Evolutionary conservation across 2,113 vertebrate genomes (phyloP).

Genomic region (Vidua macroura): DNA sequence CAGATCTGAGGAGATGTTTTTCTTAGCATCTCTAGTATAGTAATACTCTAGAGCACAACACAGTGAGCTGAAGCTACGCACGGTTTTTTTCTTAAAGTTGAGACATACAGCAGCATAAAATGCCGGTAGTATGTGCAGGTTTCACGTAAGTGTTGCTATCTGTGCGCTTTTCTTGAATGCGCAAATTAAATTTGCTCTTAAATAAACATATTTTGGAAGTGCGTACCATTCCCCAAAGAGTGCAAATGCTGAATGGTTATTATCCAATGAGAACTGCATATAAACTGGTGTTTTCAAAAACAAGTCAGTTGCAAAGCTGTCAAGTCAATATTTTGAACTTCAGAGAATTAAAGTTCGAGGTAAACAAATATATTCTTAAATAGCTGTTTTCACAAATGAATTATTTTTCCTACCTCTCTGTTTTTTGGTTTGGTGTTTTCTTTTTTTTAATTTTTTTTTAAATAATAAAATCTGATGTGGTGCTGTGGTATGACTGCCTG

Average conservation of each 20-base stretch:
- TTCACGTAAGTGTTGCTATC: background rate
- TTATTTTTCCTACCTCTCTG: background rate
- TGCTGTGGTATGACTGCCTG: background rate
- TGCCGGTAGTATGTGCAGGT: no score
- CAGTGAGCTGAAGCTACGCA: background rate
- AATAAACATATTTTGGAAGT: background rate
- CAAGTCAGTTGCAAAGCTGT: background rate
- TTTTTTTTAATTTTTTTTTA: background rate
- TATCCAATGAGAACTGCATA: background rate
- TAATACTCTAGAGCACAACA: background rate
- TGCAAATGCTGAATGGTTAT: background rate
- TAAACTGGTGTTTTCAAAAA: background rate
- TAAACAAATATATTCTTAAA: background rate
- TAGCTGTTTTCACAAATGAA: background rate
- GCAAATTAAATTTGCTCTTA: background rate
- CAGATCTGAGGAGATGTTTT: background rate
- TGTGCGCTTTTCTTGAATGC: background rate
- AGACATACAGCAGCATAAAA: background rate
- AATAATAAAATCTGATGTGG: background rate
- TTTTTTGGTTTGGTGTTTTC: background rate
- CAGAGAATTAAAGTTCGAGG: background rate
- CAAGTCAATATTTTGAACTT: background rate
- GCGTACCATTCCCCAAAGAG: fast-evolving
- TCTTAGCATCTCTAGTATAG: background rate
- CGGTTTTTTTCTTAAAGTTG: background rate